Conservation (phyloP, 2,113 vertebrate species). For the Delphinus delphis region DNA sequence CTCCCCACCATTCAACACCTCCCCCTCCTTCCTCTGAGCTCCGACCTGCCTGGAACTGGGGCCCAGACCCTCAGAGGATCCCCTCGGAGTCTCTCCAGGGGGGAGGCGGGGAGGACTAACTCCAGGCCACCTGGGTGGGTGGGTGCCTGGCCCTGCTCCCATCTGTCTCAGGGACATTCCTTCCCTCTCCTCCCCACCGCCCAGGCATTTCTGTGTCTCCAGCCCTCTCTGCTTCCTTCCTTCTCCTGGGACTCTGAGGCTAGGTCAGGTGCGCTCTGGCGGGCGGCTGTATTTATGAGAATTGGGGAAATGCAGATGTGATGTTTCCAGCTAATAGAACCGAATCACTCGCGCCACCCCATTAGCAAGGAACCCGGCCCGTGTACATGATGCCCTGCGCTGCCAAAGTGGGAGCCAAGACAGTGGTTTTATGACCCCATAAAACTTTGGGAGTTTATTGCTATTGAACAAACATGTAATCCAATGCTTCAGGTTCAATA, state of each 20-base stretch:
- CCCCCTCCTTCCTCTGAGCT: background rate
- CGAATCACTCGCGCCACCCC: conserved; percentile 80
- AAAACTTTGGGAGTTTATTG: conserved; percentile 85
- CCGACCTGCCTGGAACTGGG: background rate
- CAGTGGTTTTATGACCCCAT: conserved; percentile 83
- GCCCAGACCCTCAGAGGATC: too few species aligned
- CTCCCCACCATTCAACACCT: background rate
- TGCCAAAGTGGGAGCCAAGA: conserved; percentile 81
- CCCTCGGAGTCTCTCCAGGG: background rate
- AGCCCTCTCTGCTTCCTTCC: background rate
- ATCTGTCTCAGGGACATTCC: background rate
- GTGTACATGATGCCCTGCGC: conserved; percentile 74
- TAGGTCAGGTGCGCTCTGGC: background rate
- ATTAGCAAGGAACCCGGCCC: conserved; percentile 82
- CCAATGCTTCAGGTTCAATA: conserved; percentile 78
- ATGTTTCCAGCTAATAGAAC: conserved; percentile 82
- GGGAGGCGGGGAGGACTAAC: background rate
- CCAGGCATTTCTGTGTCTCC: background rate
- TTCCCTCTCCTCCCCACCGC: background rate
- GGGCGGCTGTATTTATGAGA: conserved; percentile 79
- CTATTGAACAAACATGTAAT: conserved; percentile 85
- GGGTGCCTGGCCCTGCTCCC: accelerated
- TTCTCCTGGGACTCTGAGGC: background rate
- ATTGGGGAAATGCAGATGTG: conserved; percentile 81
- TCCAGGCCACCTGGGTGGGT: background rate